Evolutionary conservation across 2,888 invertebrate species (phyloP), one percentile per base, ranked within the genome.

Genomic region (Andrena hattorfiana): DNA sequence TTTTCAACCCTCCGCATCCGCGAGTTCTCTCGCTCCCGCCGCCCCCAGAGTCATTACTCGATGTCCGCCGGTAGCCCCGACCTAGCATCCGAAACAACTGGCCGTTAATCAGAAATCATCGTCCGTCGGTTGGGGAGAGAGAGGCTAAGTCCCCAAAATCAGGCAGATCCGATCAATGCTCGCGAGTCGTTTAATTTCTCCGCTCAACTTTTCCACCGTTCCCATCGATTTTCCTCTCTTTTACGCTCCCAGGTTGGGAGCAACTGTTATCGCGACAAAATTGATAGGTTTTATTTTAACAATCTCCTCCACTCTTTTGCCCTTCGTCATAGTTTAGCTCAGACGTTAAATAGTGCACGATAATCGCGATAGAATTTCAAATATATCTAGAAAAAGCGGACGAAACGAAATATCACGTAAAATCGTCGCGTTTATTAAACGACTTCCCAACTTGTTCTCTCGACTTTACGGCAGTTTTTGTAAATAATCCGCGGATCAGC

Each of bases 31-130:
- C 86, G 85, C 87, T 90, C 90, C 87, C 88, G 87, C 90, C 91
- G 89, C 91, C 92, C 92, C 92, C 92, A 92, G 92, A 93, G 93
- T 93, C 93, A 93, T 94, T 94, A 94, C 93, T 93, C 94, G 92
- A 92, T 91, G 92, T 93, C 93, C 92, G 91, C 89, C 90, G 77
- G 92, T 90, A 91, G 86, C 91, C 92, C 90, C 91, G 87, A 87
- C 86, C 90, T 88, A 81, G 83, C 89, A 90, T 89, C 87, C 89
- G 91, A 93, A 93, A 94, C 93, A 93, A 93, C 93, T 93, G 91
- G 89, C 92, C 91, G 93, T 93, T 93, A 93, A 94, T 93, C 93
- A 93, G 93, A 93, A 94, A 93, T 94, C 94, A 93, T 94, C 92
- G 91, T 89, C 88, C 87, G 84, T 84, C 89, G 86, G 85, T 72